phyloP scores from a whole-genome alignment of 2,797 vertebrate genomes.

The Gadopsis marmoratus region DNA sequence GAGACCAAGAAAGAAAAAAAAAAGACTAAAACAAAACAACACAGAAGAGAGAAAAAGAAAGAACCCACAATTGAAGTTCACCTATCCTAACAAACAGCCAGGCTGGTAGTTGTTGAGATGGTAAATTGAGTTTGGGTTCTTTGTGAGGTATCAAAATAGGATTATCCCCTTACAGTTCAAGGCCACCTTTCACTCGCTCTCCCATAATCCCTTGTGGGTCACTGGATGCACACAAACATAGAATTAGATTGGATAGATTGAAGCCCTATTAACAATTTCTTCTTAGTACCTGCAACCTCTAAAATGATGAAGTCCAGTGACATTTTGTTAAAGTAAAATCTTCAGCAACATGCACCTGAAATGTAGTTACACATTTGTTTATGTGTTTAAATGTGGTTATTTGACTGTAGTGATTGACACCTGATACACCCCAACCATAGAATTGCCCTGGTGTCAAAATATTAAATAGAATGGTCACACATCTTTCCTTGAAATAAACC shows the following conservation, averaged over 20 bases:
- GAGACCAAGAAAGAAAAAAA: conserved; percentile 19
- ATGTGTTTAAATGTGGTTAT: background rate
- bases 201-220: conserved; percentile 83
- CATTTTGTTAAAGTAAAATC: conserved; percentile 8
- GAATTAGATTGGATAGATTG: conserved; percentile 52
- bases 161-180: conserved; percentile 84
- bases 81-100: conserved; percentile 45
- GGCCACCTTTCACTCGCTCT: conserved; percentile 77
- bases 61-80: conserved; percentile 39
- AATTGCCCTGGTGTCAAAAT: background rate
- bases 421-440: background rate
- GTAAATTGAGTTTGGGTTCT: conserved; percentile 72
- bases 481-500: background rate
- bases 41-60: conserved; percentile 32
- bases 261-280: conserved; percentile 22
- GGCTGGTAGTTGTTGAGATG: conserved; percentile 58
- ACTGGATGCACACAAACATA: conserved; percentile 74
- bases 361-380: background rate
- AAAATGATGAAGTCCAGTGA: background rate
- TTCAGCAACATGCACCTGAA: background rate
- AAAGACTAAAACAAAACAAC: conserved; percentile 27
- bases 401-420: background rate
- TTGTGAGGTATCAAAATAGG: conserved; percentile 77
- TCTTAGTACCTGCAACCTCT: background rate
- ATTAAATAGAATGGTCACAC: background rate